Conservation (phyloP, 2,113 vertebrate genomes). For the Tragelaphus scriptus region DNA sequence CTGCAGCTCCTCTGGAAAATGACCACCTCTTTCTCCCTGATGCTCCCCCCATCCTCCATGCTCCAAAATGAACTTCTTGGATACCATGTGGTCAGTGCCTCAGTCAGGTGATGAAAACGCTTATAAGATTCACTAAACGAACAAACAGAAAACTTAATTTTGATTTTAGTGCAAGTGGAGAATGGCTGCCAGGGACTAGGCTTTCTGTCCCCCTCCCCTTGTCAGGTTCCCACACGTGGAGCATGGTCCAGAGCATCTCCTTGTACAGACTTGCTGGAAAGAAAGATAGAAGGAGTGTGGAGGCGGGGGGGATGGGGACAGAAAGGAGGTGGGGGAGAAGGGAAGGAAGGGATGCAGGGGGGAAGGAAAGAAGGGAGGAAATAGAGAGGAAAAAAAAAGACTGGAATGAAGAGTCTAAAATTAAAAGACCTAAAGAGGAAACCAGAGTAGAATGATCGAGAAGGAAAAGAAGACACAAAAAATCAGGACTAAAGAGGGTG, state of each 20-base stretch:
- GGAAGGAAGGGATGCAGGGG: not conserved
- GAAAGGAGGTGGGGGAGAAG: accelerated
- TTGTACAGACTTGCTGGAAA: not conserved
- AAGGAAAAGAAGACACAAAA: not conserved
- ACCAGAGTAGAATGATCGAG: not conserved
- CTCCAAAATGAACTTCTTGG: not conserved
- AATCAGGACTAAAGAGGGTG: not conserved
- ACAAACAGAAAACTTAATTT: not conserved
- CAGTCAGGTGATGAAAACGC: not conserved
- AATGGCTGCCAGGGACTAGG: not conserved
- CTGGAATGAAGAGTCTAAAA: not conserved
- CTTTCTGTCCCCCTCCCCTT: not conserved
- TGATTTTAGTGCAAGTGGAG: not conserved
- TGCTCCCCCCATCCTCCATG: accelerated
- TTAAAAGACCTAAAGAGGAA: not conserved
- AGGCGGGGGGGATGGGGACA: accelerated
- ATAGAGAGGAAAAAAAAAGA: accelerated
- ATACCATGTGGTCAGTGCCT: not conserved
- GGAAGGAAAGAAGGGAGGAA: not conserved
- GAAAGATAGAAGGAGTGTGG: not conserved
- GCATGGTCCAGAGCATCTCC: not conserved
- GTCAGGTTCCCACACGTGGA: not conserved
- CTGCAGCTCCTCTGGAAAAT: not conserved
- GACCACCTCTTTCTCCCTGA: not conserved
- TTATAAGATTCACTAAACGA: not conserved